A percentile compares a stretch with the other conserved stretches of the same genome.
phyloP scores from a whole-genome alignment of 2,888 invertebrate species.

The Cartodere bifasciata region DNA sequence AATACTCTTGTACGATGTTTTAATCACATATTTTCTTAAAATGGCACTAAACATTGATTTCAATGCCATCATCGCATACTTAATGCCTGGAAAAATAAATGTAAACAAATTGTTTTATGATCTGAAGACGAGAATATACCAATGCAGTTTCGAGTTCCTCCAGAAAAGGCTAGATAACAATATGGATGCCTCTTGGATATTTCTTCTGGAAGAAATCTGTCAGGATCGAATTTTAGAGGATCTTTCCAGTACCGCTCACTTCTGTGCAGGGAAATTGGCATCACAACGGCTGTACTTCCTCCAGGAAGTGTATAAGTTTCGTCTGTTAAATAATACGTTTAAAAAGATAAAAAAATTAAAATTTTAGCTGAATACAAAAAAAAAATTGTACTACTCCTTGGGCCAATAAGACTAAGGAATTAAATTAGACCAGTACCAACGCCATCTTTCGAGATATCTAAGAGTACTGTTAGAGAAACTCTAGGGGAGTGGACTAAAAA shows the following conservation, averaged over 20 bases:
- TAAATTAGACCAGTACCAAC: no score
- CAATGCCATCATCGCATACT: constrained; percentile 33
- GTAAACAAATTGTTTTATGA: not conserved
- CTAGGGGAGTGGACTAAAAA: no score
- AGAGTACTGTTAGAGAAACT: no score
- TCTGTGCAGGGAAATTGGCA: no score
- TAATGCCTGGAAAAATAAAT: constrained; percentile 22
- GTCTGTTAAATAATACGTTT: no score
- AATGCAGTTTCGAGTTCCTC: constrained; percentile 37
- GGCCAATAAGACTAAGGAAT: no score
- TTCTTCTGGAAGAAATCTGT: constrained; percentile 41
- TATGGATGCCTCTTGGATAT: constrained; percentile 33
- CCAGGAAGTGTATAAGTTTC: no score
- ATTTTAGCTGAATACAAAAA: no score
- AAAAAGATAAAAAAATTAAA: no score
- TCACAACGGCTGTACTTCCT: no score
- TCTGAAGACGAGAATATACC: constrained; percentile 19
- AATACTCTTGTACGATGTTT: constrained; percentile 19
- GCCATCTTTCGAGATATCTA: no score
- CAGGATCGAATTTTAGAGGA: constrained; percentile 42
- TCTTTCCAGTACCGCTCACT: constrained; percentile 40
- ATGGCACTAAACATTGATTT: constrained; percentile 29
- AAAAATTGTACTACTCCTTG: no score
- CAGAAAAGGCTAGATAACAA: constrained; percentile 36
- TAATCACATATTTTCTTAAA: constrained; percentile 21